phyloP scores from a whole-genome alignment of 2,113 vertebrate species.

The Brachionichthys hirsutus region DNA sequence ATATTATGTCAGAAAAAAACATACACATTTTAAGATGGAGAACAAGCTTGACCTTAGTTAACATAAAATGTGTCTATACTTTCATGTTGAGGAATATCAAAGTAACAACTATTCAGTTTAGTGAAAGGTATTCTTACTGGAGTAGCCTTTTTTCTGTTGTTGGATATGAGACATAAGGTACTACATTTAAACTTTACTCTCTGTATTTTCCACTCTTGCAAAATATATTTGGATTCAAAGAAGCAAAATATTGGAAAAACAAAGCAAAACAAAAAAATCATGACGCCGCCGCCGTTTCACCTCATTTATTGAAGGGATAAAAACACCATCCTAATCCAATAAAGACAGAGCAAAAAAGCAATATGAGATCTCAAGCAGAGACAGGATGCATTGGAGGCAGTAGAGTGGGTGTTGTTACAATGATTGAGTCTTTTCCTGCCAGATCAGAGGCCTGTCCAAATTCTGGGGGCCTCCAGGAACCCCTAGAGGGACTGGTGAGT shows the following conservation, averaged over 20 bases:
- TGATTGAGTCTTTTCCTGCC: constrained; percentile 72
- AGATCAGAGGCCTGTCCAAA: constrained; percentile 70
- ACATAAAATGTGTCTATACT: too few relatives aligned
- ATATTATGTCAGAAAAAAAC: not conserved
- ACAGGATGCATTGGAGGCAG: constrained; percentile 43
- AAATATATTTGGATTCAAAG: too few relatives aligned
- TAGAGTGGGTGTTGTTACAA: constrained; percentile 65
- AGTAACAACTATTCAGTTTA: too few relatives aligned
- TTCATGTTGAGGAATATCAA: too few relatives aligned
- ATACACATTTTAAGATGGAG: too few relatives aligned
- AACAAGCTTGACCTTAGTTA: too few relatives aligned
- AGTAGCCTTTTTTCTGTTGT: too few relatives aligned
- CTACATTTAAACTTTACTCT: too few relatives aligned
- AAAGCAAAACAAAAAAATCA: not conserved
- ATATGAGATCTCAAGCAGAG: constrained; percentile 42
- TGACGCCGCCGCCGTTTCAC: not conserved
- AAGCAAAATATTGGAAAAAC: too few relatives aligned
- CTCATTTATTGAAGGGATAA: constrained; percentile 5
- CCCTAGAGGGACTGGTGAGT: constrained; percentile 54
- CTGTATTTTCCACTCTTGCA: too few relatives aligned
- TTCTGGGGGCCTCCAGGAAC: constrained; percentile 50
- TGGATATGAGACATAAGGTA: too few relatives aligned
- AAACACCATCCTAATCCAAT: constrained; percentile 17
- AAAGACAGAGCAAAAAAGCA: constrained; percentile 30
- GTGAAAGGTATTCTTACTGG: too few relatives aligned